Base-by-base conservation (phyloP, 2,888 invertebrate genomes). In the Rotaria macrura region DNA sequence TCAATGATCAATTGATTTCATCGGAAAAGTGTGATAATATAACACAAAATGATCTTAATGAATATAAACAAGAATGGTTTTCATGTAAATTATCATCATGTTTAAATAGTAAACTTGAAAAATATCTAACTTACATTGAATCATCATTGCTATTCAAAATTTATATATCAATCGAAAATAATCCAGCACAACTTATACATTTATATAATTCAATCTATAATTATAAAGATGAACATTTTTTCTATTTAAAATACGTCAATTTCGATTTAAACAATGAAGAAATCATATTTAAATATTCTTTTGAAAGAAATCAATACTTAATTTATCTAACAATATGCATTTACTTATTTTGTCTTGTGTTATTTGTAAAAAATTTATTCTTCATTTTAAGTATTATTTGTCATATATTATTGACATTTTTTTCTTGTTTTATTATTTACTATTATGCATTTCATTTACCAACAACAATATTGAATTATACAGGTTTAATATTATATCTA, bases 391-490 rank as follows among this genome's bases (percentile, higher is more conserved):
- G 25, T 17, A 43, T 79, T 79, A 43, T 10, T 79, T 25, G 25
- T 43, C 79, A 79, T 43, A n/a, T 79, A 25, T 43, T 79, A 40
- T 43, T 79, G 43, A 43, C 79, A 25, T 25, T 25, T 79, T 25
- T 43, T 12, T n/a, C n/a, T 79, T 43, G 79, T 79, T 79, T 43
- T 79, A 40, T 43, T 14, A 79, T 79, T n/a, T 79, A 79, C 43
- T 43, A 25, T 79, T 43, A 43, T 79, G n/a, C 43, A 43, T 79
- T 79, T 43, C 43, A 79, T 43, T 79, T 79, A 43, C 79, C 79
- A 40, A 79, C 43, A 25, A 79, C 79, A 79, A 79, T 79, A 25
- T 79, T 79, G n/a, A 79, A 79, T 79, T 79, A 79, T 79, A 79
- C 79, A 79, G 43, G 79, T 79, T 10, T 79, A 79, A 79, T 43